Evolutionary conservation across 2,113 vertebrate genomes (phyloP).

Genomic region (Cryptomyrus ogoouensis): DNA sequence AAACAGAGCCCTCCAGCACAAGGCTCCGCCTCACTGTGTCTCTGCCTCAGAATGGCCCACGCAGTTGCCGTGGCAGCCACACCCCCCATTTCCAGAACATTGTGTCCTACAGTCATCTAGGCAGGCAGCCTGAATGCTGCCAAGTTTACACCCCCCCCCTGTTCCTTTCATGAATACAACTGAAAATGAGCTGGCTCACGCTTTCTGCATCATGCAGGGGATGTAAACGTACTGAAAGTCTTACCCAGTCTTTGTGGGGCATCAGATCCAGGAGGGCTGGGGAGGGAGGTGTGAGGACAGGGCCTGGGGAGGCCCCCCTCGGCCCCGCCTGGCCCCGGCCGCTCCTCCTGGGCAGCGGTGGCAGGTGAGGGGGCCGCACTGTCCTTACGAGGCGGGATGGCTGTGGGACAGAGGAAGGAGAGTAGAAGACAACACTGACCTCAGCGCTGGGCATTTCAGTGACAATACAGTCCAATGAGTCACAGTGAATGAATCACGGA

Average conservation of each 20-base stretch:
- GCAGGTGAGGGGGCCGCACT: constrained; percentile 34
- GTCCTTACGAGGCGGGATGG: constrained; percentile 71
- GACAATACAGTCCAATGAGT: not conserved
- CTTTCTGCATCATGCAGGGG: not conserved
- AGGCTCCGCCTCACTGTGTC: not conserved
- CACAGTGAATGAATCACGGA: not conserved
- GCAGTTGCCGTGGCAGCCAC: not conserved
- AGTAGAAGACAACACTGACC: not conserved
- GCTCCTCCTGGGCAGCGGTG: constrained; percentile 56
- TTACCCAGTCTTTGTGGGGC: constrained; percentile 70
- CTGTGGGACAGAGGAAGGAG: constrained; percentile 48
- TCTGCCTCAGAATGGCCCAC: not conserved
- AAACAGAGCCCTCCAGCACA: not conserved
- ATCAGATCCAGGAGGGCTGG: constrained; percentile 57
- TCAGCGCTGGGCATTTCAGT: not conserved
- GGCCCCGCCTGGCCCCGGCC: constrained; percentile 55
- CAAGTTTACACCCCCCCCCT: not conserved
- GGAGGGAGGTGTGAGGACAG: constrained; percentile 61
- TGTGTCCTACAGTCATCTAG: not conserved
- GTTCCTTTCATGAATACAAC: not conserved
- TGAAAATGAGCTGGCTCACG: too few relatives aligned
- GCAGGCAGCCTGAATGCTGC: not conserved
- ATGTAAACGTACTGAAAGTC: constrained; percentile 13
- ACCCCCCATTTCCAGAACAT: not conserved
- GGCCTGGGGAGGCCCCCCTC: constrained; percentile 64